Evolutionary conservation across 2,113 vertebrate genomes (phyloP).

Genomic region (Panthera tigris): DNA sequence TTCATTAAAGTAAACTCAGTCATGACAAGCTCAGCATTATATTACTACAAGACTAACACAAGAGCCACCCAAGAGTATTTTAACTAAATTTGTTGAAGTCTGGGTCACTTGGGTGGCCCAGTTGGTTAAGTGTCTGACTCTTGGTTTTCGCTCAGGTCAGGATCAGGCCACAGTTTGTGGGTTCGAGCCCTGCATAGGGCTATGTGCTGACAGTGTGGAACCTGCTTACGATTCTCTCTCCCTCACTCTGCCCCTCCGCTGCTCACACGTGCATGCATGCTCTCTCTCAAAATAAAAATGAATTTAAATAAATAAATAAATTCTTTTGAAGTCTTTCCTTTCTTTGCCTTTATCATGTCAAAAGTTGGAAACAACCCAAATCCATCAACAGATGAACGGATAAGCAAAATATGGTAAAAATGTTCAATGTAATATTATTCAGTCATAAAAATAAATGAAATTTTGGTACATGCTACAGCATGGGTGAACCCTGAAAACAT

Average conservation of each 20-base stretch:
- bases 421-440: background rate
- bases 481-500: background rate
- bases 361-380: background rate
- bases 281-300: no score
- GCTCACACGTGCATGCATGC: no score
- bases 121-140: no score
- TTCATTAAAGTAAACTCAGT: background rate
- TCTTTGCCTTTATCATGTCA: background rate
- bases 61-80: background rate
- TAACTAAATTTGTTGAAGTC: background rate
- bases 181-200: no score
- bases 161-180: no score
- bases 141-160: no score
- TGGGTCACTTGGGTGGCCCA: background rate
- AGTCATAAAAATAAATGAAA: background rate
- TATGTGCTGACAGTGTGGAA: no score
- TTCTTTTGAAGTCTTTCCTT: background rate
- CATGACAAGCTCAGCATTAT: background rate
- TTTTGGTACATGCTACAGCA: background rate
- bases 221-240: no score
- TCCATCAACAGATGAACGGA: background rate
- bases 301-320: background rate
- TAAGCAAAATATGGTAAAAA: background rate
- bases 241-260: no score
- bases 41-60: background rate